Base-by-base conservation (phyloP, 1,140 invertebrate genomes). In the Bombus soroeensis region DNA sequence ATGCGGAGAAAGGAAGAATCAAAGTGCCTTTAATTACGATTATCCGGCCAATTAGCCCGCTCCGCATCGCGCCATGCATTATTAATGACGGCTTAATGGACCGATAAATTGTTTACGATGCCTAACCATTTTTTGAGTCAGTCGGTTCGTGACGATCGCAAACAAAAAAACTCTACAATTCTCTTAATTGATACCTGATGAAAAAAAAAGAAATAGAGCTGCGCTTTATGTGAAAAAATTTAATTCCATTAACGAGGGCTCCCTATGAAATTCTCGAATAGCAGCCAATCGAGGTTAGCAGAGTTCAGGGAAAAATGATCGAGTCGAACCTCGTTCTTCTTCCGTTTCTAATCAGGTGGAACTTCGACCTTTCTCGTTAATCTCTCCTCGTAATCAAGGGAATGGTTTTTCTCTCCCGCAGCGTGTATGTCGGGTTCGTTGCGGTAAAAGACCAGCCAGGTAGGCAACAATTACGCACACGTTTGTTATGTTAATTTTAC, bases 81-180 rank as follows among this genome's bases (percentile, higher is more conserved):
- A 76, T 76, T 75, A 66, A 76, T 34, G 25, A 32, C 6, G 41
- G 59, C 2, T 43, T 83, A 83, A 76, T 76, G 72, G 59, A 39
- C 18, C 47, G 72, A 75, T 76, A 76, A 76, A 83, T 75, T 76
- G 81, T 76, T 66, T 68, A 68, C 71, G 72, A 82, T 72, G 71
- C 41, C 25, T 47, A 39, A 4, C 34, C 22, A 25, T 25, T 74
- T 81, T 72, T 59, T 13, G 34, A 76, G 2, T 22, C 22, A 25
- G 37, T 39, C 28, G 12, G 28, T 41, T 41, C 28, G 12, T n/a
- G 39, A 18, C 8, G 2, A 72, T 18, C 15, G 25, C 28, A 71
- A 15, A n/a, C 8, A 15, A 41, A 13, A 28, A 2, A 70, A 0
- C 5, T 6, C 13, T 13, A n/a, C 8, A 9, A 43, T 41, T n/a